phyloP scores from a whole-genome alignment of 2,888 invertebrate species.

The Nomada goodeniana region DNA sequence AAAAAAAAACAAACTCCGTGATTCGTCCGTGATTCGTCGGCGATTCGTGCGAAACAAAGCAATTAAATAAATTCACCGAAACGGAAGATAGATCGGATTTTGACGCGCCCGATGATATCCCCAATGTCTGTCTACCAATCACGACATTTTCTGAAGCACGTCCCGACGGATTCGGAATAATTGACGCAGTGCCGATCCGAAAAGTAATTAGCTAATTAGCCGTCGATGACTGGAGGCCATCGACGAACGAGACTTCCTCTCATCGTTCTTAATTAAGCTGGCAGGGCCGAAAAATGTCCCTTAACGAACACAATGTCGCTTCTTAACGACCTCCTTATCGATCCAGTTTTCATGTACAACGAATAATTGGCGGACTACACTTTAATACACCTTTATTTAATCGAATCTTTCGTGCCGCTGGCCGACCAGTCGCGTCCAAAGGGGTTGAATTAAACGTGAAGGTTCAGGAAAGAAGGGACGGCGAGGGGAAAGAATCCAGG shows the following conservation, averaged over 20 bases:
- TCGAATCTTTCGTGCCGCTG: too few relatives aligned
- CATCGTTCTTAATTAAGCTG: conserved; percentile 25
- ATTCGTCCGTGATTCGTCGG: too few relatives aligned
- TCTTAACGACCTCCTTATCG: conserved; percentile 1
- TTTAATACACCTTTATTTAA: too few relatives aligned
- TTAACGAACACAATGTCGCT: conserved; percentile 14
- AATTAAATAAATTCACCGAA: conserved; percentile 38
- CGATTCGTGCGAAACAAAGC: not conserved
- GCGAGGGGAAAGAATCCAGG: not conserved
- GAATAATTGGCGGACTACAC: too few relatives aligned
- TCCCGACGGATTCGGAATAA: not conserved
- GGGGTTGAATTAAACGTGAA: too few relatives aligned
- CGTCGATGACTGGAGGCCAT: conserved; percentile 27
- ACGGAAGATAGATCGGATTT: not conserved
- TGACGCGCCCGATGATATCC: not conserved
- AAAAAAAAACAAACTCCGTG: too few relatives aligned
- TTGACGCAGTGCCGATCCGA: not conserved
- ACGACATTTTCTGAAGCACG: too few relatives aligned
- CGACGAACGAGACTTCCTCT: conserved; percentile 12
- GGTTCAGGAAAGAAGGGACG: not conserved
- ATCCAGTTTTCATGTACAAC: too few relatives aligned
- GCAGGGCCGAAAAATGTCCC: conserved; percentile 9
- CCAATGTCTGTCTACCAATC: not conserved
- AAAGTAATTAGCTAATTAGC: conserved; percentile 41
- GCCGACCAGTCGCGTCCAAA: too few relatives aligned